Conservation (phyloP, 2,113 vertebrate genomes). For the Cochlearius cochlearius region DNA sequence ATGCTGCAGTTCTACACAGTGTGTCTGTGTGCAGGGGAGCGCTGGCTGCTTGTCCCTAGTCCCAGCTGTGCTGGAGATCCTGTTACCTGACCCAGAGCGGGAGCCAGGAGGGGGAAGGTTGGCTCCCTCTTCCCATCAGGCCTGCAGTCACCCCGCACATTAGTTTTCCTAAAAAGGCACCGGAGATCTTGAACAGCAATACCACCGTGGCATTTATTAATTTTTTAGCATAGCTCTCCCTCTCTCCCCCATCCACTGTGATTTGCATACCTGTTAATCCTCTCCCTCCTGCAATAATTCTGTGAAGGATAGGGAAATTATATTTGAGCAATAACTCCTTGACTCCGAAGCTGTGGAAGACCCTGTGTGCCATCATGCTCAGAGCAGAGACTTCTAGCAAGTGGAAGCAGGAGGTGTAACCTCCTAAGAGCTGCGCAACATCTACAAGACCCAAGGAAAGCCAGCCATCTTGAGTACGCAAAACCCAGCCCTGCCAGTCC, state of each 20-base stretch:
- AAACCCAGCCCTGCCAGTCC: background rate
- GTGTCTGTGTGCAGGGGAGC: background rate
- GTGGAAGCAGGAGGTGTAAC: background rate
- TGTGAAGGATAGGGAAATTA: constrained; percentile 20
- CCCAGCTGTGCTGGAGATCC: background rate
- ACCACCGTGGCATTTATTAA: constrained; percentile 3
- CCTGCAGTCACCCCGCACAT: background rate
- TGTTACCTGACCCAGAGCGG: background rate
- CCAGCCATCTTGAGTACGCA: background rate
- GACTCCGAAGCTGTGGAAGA: background rate
- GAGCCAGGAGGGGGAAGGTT: background rate
- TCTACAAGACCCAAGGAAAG: background rate
- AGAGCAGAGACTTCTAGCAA: background rate
- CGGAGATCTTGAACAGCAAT: background rate
- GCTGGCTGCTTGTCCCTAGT: background rate
- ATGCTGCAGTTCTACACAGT: background rate
- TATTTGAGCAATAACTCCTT: background rate
- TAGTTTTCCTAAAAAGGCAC: constrained; percentile 13
- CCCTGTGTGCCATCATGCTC: background rate
- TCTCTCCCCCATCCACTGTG: background rate
- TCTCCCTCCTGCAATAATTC: constrained; percentile 45
- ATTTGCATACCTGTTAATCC: constrained; percentile 55
- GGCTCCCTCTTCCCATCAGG: background rate
- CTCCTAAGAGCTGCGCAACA: background rate
- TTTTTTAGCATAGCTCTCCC: constrained; percentile 25